Evolutionary conservation across 1,140 invertebrate genomes (phyloP).

Genomic region (Drosophila kanapiae): DNA sequence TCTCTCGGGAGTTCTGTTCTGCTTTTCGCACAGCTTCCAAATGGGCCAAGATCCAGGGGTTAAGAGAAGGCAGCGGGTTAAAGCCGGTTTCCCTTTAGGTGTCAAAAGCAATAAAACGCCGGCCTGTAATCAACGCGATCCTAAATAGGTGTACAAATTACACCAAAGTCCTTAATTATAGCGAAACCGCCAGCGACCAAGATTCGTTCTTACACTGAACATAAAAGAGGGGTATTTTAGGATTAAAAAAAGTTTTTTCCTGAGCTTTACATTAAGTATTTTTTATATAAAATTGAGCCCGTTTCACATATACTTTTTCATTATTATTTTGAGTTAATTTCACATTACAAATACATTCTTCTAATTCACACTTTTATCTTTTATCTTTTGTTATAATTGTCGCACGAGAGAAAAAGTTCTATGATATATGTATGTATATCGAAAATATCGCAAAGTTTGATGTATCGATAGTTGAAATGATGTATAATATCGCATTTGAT

Average conservation of each 20-base stretch:
- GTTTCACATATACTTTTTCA: too few relatives aligned
- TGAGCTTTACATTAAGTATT: too few relatives aligned
- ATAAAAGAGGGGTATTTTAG: neutral
- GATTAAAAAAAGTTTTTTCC: too few relatives aligned
- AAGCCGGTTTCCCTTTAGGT: constrained; percentile 82
- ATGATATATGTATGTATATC: too few relatives aligned
- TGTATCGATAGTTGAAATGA: too few relatives aligned
- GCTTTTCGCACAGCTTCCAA: constrained; percentile 73
- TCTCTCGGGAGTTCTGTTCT: constrained; percentile 27
- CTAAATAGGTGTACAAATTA: constrained; percentile 86
- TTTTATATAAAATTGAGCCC: too few relatives aligned
- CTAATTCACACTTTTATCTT: too few relatives aligned
- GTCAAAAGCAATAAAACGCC: constrained; percentile 85
- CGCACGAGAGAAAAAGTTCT: too few relatives aligned
- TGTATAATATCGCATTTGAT: too few relatives aligned
- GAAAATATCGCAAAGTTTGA: too few relatives aligned
- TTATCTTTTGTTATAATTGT: too few relatives aligned
- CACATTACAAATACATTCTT: too few relatives aligned
- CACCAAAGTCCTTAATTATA: constrained; percentile 85
- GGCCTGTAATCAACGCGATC: constrained; percentile 85
- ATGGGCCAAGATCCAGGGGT: constrained; percentile 31
- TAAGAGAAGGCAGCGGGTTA: constrained; percentile 17
- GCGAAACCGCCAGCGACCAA: constrained; percentile 77
- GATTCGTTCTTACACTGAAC: constrained; percentile 20
- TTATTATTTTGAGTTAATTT: neutral